Base-by-base conservation (phyloP, 2,888 invertebrate genomes). In the Brassicogethes aeneus region DNA sequence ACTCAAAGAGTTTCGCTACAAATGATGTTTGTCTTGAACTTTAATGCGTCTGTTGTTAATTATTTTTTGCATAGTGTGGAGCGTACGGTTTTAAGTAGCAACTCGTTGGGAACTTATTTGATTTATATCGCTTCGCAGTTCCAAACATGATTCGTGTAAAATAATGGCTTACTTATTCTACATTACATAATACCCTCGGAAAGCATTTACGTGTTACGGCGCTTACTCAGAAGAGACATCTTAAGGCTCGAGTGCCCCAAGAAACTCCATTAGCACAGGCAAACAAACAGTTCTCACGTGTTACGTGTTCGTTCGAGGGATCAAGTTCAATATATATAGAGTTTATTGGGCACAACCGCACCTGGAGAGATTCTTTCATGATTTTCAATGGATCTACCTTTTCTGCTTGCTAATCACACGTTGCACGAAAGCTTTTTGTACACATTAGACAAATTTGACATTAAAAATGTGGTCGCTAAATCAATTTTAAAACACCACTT, bases 141-240 rank as follows among this genome's bases (percentile, higher is more conserved):
- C 38, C 37, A 36, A 40, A 43, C 40, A 48, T 48, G 50, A 47
- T 41, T 48, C 47, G 36, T 31, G 40, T 45, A 42, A 46, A 48
- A 46, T 45, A 46, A 48, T 44, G 40, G 44, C 44, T 46, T 46
- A 50, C 46, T 45, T 50, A 48, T 47, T 48, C 46, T 43, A 37
- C 46, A 47, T 32, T 44, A 47, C 41, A 47, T 45, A 50, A 50
- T 47, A 45, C 44, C 44, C 23, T 51, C 40, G 43, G 43, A 51
- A 49, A 51, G 51, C 51, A 51, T 51, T 51, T 51, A 49, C 51
- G 48, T 51, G 51, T 51, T 51, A 43, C 46, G 42, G 47, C 47
- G 45, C 45, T 42, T 46, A 46, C 46, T 46, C 46, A 43, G 40
- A 41, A 34, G 44, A 51, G 51, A 51, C 46, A 46, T 51, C 48